Percentiles rank a stretch among this genome's conserved stretches.
Conservation (phyloP, 2,113 vertebrate species). For the Donacobius atricapilla region DNA sequence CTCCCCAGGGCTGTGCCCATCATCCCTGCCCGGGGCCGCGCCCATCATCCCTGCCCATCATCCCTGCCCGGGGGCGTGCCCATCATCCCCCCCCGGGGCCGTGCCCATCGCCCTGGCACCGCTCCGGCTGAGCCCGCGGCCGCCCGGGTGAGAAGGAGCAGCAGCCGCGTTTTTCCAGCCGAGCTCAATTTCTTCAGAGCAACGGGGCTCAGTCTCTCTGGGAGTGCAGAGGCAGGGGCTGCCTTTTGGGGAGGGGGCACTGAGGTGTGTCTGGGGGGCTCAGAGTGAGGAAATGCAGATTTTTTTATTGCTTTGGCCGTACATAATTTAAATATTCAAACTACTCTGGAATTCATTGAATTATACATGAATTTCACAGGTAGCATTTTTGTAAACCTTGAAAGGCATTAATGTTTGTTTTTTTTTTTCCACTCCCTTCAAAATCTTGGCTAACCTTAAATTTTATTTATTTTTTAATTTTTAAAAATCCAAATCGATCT, state of each 20-base stretch:
- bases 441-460: not conserved
- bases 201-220: not conserved
- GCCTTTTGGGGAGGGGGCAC: not conserved
- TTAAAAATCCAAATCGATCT: not conserved
- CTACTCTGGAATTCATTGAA: conserved; percentile 44
- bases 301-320: conserved; percentile 70
- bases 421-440: not conserved
- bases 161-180: conserved; percentile 51
- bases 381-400: conserved; percentile 30
- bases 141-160: not conserved
- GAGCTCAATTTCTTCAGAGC: conserved; percentile 13
- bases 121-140: conserved; percentile 55
- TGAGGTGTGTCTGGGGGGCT: conserved; percentile 54
- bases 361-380: conserved; percentile 61
- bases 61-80: not conserved
- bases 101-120: conserved; percentile 72
- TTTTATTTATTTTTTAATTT: not conserved
- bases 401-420: not conserved
- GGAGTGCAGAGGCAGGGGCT: not conserved
- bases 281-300: conserved; percentile 66
- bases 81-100: not conserved
- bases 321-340: conserved; percentile 78
- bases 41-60: not conserved
- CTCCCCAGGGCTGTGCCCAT: not conserved
- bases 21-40: not conserved